A percentile compares a stretch with the other conserved stretches of the same genome.
phyloP scores from a whole-genome alignment of 2,113 vertebrate genomes.

The Platysteira castanea region DNA sequence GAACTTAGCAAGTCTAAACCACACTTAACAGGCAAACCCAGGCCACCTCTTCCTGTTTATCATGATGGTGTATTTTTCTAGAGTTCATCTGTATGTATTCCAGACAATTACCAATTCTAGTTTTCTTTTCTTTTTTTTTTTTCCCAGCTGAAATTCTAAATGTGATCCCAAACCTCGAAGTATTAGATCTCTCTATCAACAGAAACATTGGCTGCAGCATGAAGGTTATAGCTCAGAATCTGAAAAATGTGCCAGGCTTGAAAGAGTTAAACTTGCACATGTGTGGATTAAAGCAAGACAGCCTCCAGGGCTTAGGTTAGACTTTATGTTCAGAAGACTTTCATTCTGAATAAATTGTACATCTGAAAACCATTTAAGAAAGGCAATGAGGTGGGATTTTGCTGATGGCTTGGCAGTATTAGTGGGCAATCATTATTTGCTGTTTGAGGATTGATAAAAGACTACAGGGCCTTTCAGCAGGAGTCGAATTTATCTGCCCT shows the following conservation, averaged over 20 bases:
- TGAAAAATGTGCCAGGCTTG: constrained; percentile 70
- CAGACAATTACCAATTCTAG: neutral
- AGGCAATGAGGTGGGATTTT: constrained; percentile 39
- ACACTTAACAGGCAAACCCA: neutral
- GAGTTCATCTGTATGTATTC: neutral
- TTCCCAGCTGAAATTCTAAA: constrained; percentile 67
- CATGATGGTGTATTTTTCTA: neutral
- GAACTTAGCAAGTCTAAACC: neutral
- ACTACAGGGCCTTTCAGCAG: neutral
- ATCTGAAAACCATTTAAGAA: constrained; percentile 52
- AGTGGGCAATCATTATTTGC: neutral
- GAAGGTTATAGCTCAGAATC: constrained; percentile 64
- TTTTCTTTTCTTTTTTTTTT: neutral
- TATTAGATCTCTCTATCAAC: constrained; percentile 86
- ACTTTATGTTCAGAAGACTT: constrained; percentile 32
- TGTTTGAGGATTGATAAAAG: constrained; percentile 34
- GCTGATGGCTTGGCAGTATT: constrained; percentile 26
- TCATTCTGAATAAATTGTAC: constrained; percentile 6
- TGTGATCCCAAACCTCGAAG: constrained; percentile 66
- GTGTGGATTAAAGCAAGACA: constrained; percentile 76
- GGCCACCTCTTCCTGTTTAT: neutral
- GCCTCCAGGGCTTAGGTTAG: constrained; percentile 78
- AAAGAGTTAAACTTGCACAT: constrained; percentile 77
- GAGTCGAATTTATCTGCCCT: neutral
- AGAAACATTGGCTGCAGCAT: constrained; percentile 71